These are phyloP conservation scores for Vulpes ferrilata DNA, from an alignment of 2,113 vertebrate species.

Conservation along the genomic window DNA sequence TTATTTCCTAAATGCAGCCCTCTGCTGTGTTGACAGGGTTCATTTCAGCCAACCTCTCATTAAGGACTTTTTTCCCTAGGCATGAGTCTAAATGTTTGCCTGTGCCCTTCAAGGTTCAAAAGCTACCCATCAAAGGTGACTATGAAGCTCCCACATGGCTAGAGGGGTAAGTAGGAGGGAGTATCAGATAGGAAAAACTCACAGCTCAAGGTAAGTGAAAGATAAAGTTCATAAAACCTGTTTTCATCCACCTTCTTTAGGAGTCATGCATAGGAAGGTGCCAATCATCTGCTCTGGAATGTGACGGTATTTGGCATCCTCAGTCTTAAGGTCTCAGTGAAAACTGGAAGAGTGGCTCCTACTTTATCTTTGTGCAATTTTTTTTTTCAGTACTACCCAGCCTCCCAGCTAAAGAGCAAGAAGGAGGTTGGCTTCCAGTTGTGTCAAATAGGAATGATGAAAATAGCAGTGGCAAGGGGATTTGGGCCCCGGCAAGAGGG, in stretches of 20 bases:
- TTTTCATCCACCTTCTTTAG: not conserved
- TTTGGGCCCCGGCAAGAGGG: not conserved
- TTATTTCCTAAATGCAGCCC: not conserved
- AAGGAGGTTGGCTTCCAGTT: not conserved
- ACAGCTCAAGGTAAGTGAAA: not conserved
- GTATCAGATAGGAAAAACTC: not conserved
- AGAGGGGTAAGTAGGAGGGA: not conserved
- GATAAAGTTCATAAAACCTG: not conserved
- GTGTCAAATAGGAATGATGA: slow-evolving; percentile 11
- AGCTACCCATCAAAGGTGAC: not conserved
- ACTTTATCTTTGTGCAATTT: not conserved
- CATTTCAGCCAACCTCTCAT: not conserved
- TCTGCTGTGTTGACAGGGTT: not conserved
- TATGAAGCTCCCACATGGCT: not conserved
- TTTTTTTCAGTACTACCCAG: not conserved
- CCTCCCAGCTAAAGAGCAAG: not conserved
- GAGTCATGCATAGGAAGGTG: not conserved
- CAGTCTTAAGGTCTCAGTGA: not conserved
- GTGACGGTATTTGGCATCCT: not conserved
- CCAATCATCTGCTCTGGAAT: not conserved
- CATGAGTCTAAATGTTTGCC: not conserved
- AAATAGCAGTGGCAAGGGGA: not conserved
- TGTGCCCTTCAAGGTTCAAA: not conserved
- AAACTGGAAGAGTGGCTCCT: not conserved
- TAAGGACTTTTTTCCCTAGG: not conserved